Conservation (phyloP, 2,888 invertebrate genomes). For the Ischnus inquisitorius region DNA sequence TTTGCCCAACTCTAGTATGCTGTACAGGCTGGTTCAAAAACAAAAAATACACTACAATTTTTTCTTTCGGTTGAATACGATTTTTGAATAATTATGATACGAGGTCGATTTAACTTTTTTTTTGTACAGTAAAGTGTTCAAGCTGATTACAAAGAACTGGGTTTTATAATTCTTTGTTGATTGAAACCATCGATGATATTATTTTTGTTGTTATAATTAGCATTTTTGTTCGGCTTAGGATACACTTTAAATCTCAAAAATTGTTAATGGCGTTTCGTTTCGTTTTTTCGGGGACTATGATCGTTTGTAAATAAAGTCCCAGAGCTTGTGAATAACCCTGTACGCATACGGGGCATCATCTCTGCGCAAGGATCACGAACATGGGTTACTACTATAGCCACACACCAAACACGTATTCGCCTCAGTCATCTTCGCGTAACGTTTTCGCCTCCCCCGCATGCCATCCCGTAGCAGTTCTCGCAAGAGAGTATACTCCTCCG, state of each 20-base stretch:
- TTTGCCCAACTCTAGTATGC: not conserved
- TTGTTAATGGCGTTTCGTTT: too few species aligned
- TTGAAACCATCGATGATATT: too few species aligned
- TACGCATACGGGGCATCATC: conserved; percentile 28
- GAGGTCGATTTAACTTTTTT: too few species aligned
- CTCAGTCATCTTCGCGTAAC: conserved; percentile 67
- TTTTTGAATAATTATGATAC: not conserved
- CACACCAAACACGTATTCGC: conserved; percentile 80
- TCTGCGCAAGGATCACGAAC: conserved; percentile 3
- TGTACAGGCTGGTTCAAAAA: conserved; percentile 6
- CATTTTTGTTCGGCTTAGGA: too few species aligned
- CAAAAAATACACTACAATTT: not conserved
- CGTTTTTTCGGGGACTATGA: too few species aligned
- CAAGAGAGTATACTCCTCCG: conserved; percentile 14
- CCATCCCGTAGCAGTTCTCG: conserved; percentile 54
- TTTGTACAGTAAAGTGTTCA: too few species aligned
- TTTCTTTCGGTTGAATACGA: not conserved
- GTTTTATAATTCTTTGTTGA: too few species aligned
- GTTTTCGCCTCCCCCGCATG: conserved; percentile 56
- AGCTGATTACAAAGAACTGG: too few species aligned
- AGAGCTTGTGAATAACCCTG: not conserved
- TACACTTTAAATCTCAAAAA: too few species aligned
- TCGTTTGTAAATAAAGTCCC: not conserved
- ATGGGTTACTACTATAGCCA: conserved; percentile 63
- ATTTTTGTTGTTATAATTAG: too few species aligned